Base-by-base conservation (phyloP, 2,888 invertebrate species). In the Trypoxylon attenuatum region DNA sequence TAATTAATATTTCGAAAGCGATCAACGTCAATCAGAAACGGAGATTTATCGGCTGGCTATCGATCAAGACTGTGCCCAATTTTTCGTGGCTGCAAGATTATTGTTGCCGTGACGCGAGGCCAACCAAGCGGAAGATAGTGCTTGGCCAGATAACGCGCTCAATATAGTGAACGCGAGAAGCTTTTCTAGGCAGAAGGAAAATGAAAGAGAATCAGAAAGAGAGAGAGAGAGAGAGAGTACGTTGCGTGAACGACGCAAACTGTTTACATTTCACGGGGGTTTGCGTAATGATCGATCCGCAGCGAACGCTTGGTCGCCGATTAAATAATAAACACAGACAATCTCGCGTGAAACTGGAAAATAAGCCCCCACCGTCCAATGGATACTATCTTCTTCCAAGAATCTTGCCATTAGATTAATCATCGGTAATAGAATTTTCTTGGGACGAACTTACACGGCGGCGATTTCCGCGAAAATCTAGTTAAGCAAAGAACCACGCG, bases 1-100 rank as follows among this genome's bases (percentile, higher is more conserved):
- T n/a, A 29, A 47, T 47, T 23, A 46, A 46, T 2, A 29, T 47
- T 47, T 29, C 29, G 29, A 29, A 18, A 47, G 16, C n/a, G 15
- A 27, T 10, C 18, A 29, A 18, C 25, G 29, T 10, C 47, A 13
- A 47, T 29, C 29, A 10, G 19, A 47, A 6, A n/a, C n/a, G 29
- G 18, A n/a, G 47, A 47, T 47, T 47, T 47, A 29, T 29, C 18
- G 25, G 8, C 10, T 29, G 51, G 43, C 42, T 5, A 41, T 56
- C 42, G 42, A 50, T 57, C 16, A 33, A 50, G 43, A 22, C 49
- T 22, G 29, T 43, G 21, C 43, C 46, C 53, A 50, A 60, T 50
- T 57, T 57, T 67, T 43, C 57, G 42, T 52, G 27, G 52, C 50
- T 41, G 41, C 49, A 51, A 66, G 55, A 54, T 64, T 33, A 45